phyloP scores from a whole-genome alignment of 2,797 vertebrate genomes.

The Neosalanx taihuensis region DNA sequence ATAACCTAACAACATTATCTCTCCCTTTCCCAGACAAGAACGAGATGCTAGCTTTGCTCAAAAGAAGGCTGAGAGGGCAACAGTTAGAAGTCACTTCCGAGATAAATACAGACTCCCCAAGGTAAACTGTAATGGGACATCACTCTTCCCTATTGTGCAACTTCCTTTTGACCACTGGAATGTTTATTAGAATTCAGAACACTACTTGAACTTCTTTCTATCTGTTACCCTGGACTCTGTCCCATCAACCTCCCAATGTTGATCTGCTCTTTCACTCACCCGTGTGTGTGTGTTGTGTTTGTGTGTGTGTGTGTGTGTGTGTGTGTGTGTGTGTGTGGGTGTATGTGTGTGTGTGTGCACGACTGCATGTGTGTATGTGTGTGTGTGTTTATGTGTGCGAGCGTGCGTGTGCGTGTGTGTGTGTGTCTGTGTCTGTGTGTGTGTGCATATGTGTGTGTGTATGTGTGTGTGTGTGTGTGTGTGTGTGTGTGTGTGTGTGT shows the following conservation, averaged over 20 bases:
- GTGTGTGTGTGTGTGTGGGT: constrained; percentile 9
- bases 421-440: constrained; percentile 16
- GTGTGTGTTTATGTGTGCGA: constrained; percentile 3
- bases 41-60: constrained; percentile 88
- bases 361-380: constrained; percentile 10
- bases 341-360: background rate
- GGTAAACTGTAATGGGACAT: constrained; percentile 66
- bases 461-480: constrained; percentile 2
- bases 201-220: background rate
- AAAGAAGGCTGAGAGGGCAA: constrained; percentile 94
- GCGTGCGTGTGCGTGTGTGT: background rate
- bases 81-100: constrained; percentile 89
- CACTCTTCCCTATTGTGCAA: background rate
- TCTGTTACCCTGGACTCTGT: background rate
- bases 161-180: background rate
- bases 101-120: constrained; percentile 96
- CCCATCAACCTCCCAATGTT: background rate
- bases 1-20: too few species aligned
- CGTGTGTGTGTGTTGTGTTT: background rate
- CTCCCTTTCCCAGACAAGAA: constrained; percentile 77
- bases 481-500: background rate
- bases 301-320: background rate
- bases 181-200: background rate
- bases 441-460: constrained; percentile 8
- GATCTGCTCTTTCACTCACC: background rate